Evolutionary conservation across 2,113 vertebrate species (phyloP).

Genomic region (Anolis sagrei): DNA sequence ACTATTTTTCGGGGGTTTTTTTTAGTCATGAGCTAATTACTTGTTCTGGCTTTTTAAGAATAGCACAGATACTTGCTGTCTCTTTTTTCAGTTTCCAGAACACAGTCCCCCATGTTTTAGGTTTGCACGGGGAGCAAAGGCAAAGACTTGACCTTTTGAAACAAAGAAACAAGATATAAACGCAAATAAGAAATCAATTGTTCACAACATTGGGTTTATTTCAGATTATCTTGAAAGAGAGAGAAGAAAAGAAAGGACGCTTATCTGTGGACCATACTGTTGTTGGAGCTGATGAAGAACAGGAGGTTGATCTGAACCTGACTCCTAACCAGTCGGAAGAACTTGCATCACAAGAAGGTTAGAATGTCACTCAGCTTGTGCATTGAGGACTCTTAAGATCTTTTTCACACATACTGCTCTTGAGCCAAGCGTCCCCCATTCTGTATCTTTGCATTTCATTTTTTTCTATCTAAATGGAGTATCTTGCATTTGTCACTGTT

Average conservation of each 20-base stretch:
- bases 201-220: constrained; percentile 33
- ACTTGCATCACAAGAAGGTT: constrained; percentile 91
- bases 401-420: too few relatives aligned
- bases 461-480: too few relatives aligned
- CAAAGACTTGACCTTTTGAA: not conserved
- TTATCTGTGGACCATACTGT: constrained; percentile 83
- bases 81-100: not conserved
- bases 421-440: too few relatives aligned
- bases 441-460: too few relatives aligned
- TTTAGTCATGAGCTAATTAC: not conserved
- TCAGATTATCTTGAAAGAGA: constrained; percentile 96
- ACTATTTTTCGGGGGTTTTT: not conserved
- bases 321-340: constrained; percentile 87
- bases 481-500: too few relatives aligned
- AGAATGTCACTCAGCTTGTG: constrained; percentile 6
- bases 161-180: fast-evolving
- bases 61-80: not conserved
- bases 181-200: not conserved
- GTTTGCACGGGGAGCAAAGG: not conserved
- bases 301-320: constrained; percentile 83
- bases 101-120: not conserved
- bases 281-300: constrained; percentile 84
- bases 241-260: constrained; percentile 96
- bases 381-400: too few relatives aligned
- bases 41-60: not conserved